Base-by-base conservation (phyloP, 1,140 invertebrate species). In the Trypoxylus dichotomus region DNA sequence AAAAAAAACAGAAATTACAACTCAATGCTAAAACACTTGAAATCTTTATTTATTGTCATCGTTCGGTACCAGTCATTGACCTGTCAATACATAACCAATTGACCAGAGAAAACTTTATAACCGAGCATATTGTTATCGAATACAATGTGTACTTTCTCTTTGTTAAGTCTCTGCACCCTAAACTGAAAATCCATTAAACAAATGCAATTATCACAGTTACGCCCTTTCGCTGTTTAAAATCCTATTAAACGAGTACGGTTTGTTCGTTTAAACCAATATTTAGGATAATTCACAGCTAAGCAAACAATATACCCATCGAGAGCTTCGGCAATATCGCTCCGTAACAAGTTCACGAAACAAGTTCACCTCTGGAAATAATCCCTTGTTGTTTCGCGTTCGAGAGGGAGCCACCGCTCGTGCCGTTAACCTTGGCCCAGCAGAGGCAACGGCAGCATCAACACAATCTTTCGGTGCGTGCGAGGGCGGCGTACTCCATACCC, bases 361-460 rank as follows among this genome's bases (percentile, higher is more conserved):
- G 27, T 25, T 77, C 75, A 60, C 19, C 75, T 42, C 37, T 60
- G 37, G 41, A 32, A 27, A 60, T 60, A 75, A 75, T 43, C 32
- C 41, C 47, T 43, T 42, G 41, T 27, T 75, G 74, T 25, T 73
- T 73, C 74, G n/a, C 74, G 72, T 54, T 43, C 24, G 41, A 43
- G 74, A 43, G 72, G 72, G 72, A 37, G 77, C 24, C 42, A 13
- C 13, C 77, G 74, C 21, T 32, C 76, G 72, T 76, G 74, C 76
- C 54, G 77, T 79, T 79, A 76, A 79, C 79, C 79, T 79, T 79
- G 79, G 79, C 79, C 79, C 79, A 79, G 74, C 79, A 75, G 72
- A 19, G 27, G 60, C 60, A 68, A 24, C 60, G 24, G n/a, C 60
- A 68, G 60, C 60, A 29, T 29, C 21, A 27, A 8, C 60, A 13